Evolutionary conservation across 2,797 vertebrate genomes (phyloP), one percentile per base, ranked within the genome.

Genomic region (Serranus cabrilla): DNA sequence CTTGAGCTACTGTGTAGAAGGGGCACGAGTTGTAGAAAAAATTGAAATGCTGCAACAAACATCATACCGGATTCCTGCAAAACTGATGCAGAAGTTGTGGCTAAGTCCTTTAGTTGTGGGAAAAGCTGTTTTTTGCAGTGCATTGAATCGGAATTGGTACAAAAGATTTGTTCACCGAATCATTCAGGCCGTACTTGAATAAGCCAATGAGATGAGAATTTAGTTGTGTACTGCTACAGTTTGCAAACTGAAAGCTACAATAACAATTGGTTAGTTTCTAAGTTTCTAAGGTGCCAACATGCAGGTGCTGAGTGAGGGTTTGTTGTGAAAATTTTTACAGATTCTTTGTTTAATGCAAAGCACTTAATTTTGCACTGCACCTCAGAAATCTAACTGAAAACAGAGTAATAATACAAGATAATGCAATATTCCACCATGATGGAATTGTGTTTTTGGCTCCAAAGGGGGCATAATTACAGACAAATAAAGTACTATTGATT

Each of bases 401-500:
- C 12, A 23, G 40, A 55, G 40, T 60, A 61, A 65, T 23, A 17
- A 54, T 20, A 58, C 17, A 31, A 62, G 45, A 51, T 14, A 52
- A 58, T 77, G 23, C 18, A 12, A 47, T 60, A 60, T 66, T 49
- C 14, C 12, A 56, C 12, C 25, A 43, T 14, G 17, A 52, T 51
- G 40, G 14, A 47, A 56, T 42, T 64, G 11, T 46, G 25, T 56
- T 56, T 65, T 62, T 39, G 52, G 23, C 39, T 62, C 58, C 20
- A 39, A 34, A 52, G 34, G 50, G 61, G 56, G 27, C 49, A 43
- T 55, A 45, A 70, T 55, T 65, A 64, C 21, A 47, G 45, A 40
- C 14, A 69, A 74, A 63, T 65, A 59, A 23, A 59, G 34, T 34
- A 63, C 20, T 55, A 70, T 43, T 70, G 71, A 74, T 74, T 80